Base-by-base conservation (phyloP, 2,113 vertebrate species). In the Carassius carassius region DNA sequence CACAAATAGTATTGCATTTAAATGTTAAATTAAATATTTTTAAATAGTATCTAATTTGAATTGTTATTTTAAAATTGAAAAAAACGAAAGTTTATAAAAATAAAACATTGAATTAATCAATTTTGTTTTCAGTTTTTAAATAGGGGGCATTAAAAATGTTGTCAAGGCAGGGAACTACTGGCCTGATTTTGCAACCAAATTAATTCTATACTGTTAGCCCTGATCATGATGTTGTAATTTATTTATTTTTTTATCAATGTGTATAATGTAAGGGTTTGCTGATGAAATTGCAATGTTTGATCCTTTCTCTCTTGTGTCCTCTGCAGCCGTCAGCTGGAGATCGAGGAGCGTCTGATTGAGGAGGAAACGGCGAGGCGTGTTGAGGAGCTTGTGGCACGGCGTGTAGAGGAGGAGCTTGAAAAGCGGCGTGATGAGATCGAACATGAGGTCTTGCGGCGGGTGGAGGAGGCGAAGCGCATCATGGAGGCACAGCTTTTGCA, bases 401-500 rank as follows among this genome's bases (percentile, higher is more conserved):
- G 98, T 0, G 98, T 99, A 35, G 98, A 99, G 92, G 97, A 99
- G 94, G 98, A 99, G 91, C 74, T 99, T 86, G 98, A 99, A 94
- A 99, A 99, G 90, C 94, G 98, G 60, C 98, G 98, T 89, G 98
- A 99, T 88, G 98, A 99, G 89, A 99, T 99, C 23, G 98, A 99
- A 89, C 95, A 96, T 58, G 98, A 99, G 93, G 98, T 99, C 88
- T 96, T 99, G 84, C 96, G 98, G 72, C 96, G 98, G 81, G 98
- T 99, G 41, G 98, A 99, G 94, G 98, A 99, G 88, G 98, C 98
- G 73, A 99, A 99, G 89, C 98, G 98, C 95, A 98, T 99, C 96
- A 99, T 99, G 98, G 98, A 99, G 95, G 96, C 97, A 86, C 98
- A 99, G 96, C 96, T 99, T 95, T 96, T 99, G 93, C 98, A 99